Evolutionary conservation across 2,113 vertebrate genomes (phyloP).

Genomic region (Manacus vitellinus): DNA sequence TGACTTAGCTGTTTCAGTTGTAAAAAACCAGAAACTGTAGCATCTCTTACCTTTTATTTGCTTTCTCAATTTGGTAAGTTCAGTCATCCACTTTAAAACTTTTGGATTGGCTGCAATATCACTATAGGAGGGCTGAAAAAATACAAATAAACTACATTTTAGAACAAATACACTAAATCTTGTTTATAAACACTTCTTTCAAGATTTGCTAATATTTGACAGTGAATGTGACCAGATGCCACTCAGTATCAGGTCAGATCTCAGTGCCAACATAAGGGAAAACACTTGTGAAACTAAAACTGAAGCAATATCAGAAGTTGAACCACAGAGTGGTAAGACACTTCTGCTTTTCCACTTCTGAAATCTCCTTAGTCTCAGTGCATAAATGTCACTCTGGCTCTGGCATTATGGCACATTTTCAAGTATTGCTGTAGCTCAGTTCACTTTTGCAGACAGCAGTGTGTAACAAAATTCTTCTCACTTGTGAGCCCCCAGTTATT

Average conservation of each 20-base stretch:
- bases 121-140: constrained; percentile 88
- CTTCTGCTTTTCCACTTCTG: not conserved
- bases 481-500: not conserved
- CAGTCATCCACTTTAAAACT: constrained; percentile 98
- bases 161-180: not conserved
- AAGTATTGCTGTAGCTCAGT: not conserved
- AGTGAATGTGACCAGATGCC: not conserved
- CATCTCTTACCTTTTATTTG: constrained; percentile 91
- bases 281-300: not conserved
- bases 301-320: not conserved
- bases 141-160: not conserved
- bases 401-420: not conserved
- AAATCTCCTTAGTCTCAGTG: not conserved
- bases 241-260: not conserved
- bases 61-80: constrained; percentile 93
- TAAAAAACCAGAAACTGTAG: not conserved
- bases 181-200: not conserved
- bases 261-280: not conserved
- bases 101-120: constrained; percentile 97
- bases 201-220: not conserved
- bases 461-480: not conserved
- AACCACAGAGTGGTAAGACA: not conserved
- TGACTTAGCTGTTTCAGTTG: not conserved
- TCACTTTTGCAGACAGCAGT: not conserved
- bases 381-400: not conserved